Evolutionary conservation across 2,797 vertebrate genomes (phyloP), one percentile per base, ranked within the genome.

Genomic region (Merluccius polli): DNA sequence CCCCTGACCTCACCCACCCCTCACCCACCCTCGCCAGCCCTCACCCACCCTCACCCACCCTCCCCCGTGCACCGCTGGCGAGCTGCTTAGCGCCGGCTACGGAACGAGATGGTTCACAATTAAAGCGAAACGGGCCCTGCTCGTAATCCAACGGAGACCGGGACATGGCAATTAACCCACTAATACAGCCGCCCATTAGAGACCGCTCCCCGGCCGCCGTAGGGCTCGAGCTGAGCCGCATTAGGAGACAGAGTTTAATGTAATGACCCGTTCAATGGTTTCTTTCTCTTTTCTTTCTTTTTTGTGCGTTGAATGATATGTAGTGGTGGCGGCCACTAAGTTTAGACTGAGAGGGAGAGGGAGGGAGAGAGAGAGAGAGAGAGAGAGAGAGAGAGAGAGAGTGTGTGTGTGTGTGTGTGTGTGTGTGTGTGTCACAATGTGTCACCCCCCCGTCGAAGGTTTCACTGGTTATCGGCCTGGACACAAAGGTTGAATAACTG

Each of bases 141-240:
- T 86, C 82, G 83, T 86, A 89, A 86, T 89, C 88, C 91, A 91
- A 44, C 32, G 77, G 91, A 89, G 88, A 91, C 83, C 81, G 93
- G 94, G 95, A 95, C 94, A 95, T 82, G 95, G 95, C 95, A 96
- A 97, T 98, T 97, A 96, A 97, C 94, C 96, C 94, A 94, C 95
- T 97, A 97, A 97, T 96, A 95, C 94, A 94, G 94, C 93, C 94
- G 94, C 93, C 95, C 94, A 95, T 97, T 96, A 96, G 95, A 95
- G 92, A 92, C 93, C 95, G 94, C 95, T 95, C 93, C 94, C 91
- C 92, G 88, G 92, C 93, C 92, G 94, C 95, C 94, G 29, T 93
- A 91, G 94, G 94, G 95, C 92, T 32, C 92, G 93, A 90, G 90
- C 90, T 94, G 95, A 92, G 90, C 92, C 94, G 91, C 87, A 96